Evolutionary conservation across 2,888 invertebrate genomes (phyloP).

Genomic region (Tetragonisca angustula): DNA sequence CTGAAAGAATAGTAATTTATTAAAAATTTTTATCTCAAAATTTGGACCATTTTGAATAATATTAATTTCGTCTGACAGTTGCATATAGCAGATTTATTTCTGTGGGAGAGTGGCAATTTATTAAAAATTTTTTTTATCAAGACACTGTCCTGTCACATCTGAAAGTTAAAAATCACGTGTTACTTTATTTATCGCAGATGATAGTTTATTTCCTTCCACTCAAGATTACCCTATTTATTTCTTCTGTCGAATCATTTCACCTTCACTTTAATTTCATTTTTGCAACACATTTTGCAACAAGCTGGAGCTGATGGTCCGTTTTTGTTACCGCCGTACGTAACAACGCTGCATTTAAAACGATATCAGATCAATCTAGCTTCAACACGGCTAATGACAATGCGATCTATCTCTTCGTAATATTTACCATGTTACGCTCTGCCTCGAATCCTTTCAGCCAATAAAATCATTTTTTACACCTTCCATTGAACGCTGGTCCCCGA

Average conservation of each 20-base stretch:
- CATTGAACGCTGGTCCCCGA: not conserved
- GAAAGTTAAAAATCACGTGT: no score
- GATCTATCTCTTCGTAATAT: not conserved
- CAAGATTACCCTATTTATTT: not conserved
- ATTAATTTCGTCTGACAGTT: no score
- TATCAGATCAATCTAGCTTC: not conserved
- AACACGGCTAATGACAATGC: not conserved
- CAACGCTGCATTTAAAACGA: not conserved
- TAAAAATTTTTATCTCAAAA: no score
- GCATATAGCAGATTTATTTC: no score
- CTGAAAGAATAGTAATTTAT: no score
- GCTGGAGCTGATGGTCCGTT: not conserved
- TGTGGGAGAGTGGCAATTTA: no score
- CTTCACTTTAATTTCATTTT: no score
- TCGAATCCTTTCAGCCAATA: not conserved
- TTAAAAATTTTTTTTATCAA: no score
- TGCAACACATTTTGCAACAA: not conserved
- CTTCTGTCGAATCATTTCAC: not conserved
- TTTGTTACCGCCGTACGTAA: not conserved
- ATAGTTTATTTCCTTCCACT: not conserved
- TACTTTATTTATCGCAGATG: not conserved
- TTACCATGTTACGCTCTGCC: not conserved
- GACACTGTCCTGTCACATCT: no score
- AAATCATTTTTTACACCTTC: not conserved
- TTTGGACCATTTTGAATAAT: no score